Base-by-base conservation (phyloP, 2,888 invertebrate genomes). In the Branchipolynoe longqiensis region DNA sequence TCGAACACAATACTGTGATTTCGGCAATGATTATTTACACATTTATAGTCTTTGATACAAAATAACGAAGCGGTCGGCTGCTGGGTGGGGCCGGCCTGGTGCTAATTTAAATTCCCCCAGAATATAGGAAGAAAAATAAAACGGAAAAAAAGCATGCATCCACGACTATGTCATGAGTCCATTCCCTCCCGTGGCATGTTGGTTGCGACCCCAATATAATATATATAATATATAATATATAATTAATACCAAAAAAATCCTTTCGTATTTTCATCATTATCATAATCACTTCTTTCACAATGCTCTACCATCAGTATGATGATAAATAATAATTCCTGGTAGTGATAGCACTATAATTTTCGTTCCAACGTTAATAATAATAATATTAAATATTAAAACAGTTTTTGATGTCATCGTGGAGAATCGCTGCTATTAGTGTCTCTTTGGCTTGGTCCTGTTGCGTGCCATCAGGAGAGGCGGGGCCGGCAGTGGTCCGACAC, bases 11-110 rank as follows among this genome's bases (percentile, higher is more conserved):
- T 73, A 73, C 73, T 73, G 73, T 73, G 38, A 40, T 73, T 1
- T 73, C 38, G 73, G 73, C 73, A 73, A 73, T 73, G 73, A 73
- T n/a, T 73, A 73, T 73, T 73, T 73, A 73, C 73, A 73, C 73
- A 73, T 73, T 73, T 40, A 36, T 73, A 73, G 41, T 73, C 73
- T 73, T 73, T 38, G 73, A 73, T 41, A 73, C 73, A 73, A 73
- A 73, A 73, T 40, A 73, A 41, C n/a, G 38, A 40, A 73, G 73
- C 38, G 73, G 62, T 18, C 38, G 73, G 73, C 73, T 54, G 54
- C 18, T 54, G 54, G 18, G 14, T 18, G 12, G 12, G 54, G 54
- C 18, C 18, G 12, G 54, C 12, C 54, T 18, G 28, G 73, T 73
- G 73, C 73, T 36, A 40, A 40, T 41, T 73, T 73, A 22, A 62